Conservation (phyloP, 2,797 vertebrate genomes). For the Hylomyscus alleni region DNA sequence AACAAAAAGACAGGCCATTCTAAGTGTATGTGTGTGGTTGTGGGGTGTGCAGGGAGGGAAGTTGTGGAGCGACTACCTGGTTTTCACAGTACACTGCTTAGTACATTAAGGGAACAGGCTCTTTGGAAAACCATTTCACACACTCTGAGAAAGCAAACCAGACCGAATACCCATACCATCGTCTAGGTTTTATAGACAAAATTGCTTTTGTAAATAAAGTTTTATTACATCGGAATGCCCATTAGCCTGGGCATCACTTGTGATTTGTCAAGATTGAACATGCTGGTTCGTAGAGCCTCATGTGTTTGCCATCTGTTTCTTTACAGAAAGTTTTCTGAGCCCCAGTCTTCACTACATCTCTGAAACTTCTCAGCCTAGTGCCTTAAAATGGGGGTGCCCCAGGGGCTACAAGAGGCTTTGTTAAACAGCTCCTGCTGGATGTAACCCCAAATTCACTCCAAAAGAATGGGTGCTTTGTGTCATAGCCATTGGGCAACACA, state of each 20-base stretch:
- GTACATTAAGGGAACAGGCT: neutral
- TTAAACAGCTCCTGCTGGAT: neutral
- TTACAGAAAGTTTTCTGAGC: neutral
- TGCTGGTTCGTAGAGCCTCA: neutral
- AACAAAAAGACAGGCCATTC: neutral
- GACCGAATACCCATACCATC: neutral
- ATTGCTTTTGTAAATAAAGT: neutral
- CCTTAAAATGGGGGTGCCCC: neutral
- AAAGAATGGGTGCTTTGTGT: neutral
- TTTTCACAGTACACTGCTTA: neutral
- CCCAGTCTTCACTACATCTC: neutral
- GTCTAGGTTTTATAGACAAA: neutral
- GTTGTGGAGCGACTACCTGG: neutral
- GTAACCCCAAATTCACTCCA: neutral
- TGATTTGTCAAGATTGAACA: neutral
- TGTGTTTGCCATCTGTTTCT: neutral
- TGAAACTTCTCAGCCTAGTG: neutral
- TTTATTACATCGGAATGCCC: neutral
- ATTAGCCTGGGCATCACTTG: neutral
- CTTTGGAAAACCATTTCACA: neutral
- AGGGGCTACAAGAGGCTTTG: neutral
- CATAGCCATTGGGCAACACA: neutral
- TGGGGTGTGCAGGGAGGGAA: neutral
- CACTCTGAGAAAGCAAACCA: conserved; percentile 34
- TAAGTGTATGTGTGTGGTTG: neutral